A percentile compares a stretch with the other conserved stretches of the same genome.
Evolutionary conservation across 2,888 invertebrate species (phyloP).

Genomic region (Pyrrhosoma nymphula): DNA sequence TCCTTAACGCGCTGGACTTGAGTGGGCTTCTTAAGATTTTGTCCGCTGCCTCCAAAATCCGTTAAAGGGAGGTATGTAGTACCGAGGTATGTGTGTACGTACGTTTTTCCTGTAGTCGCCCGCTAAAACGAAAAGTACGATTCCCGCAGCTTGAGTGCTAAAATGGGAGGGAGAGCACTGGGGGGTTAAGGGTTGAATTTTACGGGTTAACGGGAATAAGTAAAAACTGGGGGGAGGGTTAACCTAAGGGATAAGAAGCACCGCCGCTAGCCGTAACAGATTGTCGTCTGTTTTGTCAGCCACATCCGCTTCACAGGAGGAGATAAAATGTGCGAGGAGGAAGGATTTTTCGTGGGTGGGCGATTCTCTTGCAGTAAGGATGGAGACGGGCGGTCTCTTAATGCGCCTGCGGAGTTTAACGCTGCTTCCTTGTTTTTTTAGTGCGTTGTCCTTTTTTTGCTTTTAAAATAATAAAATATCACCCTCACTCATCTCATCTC

Average conservation of each 20-base stretch:
- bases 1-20: too few species aligned
- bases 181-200: neutral
- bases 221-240: too few species aligned
- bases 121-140: too few species aligned
- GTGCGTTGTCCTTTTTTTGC: neutral
- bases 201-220: neutral
- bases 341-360: neutral
- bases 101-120: too few species aligned
- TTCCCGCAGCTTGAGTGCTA: too few species aligned
- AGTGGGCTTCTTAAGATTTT: too few species aligned
- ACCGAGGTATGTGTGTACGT: too few species aligned
- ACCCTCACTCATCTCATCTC: too few species aligned
- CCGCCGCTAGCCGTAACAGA: conserved; percentile 21
- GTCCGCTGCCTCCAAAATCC: too few species aligned
- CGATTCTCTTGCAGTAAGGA: neutral
- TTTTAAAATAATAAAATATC: too few species aligned
- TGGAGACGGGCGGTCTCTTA: neutral
- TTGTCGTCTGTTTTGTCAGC: conserved; percentile 55
- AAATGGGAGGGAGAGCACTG: too few species aligned
- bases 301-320: conserved; percentile 23
- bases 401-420: neutral
- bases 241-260: conserved; percentile 10
- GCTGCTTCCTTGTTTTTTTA: neutral
- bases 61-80: too few species aligned
- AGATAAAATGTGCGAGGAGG: conserved; percentile 37